These are phyloP conservation scores for Rhinoraja longicauda DNA, from an alignment of 2,797 vertebrate species.

Conservation along the genomic window DNA sequence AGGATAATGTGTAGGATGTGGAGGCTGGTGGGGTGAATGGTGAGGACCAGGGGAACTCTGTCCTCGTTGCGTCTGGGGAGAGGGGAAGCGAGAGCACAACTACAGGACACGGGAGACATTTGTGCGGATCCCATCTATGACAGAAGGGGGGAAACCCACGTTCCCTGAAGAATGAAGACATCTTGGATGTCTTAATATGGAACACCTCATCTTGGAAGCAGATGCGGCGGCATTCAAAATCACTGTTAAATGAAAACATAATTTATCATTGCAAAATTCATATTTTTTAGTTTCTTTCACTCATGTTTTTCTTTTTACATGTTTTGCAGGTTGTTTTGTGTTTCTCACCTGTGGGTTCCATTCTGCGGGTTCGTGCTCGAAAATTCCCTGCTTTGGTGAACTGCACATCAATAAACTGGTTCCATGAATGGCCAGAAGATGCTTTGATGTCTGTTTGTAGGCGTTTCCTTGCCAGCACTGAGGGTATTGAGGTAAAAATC, in stretches of 20 bases:
- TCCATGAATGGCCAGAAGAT: conserved; percentile 66
- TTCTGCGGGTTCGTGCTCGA: conserved; percentile 59
- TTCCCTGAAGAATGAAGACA: no score
- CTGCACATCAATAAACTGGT: conserved; percentile 68
- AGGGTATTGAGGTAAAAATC: conserved; percentile 53
- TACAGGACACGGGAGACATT: no score
- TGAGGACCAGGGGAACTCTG: no score
- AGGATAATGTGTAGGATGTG: no score
- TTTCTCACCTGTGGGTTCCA: conserved; percentile 67
- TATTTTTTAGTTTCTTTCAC: neutral
- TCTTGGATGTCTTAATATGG: no score
- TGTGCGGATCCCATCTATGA: no score
- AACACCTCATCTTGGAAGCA: no score
- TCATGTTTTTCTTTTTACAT: neutral
- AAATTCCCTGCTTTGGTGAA: conserved; percentile 66
- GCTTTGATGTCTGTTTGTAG: conserved; percentile 63
- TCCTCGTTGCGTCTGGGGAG: no score
- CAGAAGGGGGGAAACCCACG: no score
- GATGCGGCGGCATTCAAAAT: neutral
- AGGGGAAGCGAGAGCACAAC: no score
- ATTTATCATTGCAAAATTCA: neutral
- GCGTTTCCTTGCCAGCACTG: conserved; percentile 59
- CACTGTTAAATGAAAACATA: neutral
- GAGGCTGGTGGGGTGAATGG: no score
- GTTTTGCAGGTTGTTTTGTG: conserved; percentile 62